phyloP scores from a whole-genome alignment of 1,140 invertebrate genomes.

The Leptinotarsa texana region DNA sequence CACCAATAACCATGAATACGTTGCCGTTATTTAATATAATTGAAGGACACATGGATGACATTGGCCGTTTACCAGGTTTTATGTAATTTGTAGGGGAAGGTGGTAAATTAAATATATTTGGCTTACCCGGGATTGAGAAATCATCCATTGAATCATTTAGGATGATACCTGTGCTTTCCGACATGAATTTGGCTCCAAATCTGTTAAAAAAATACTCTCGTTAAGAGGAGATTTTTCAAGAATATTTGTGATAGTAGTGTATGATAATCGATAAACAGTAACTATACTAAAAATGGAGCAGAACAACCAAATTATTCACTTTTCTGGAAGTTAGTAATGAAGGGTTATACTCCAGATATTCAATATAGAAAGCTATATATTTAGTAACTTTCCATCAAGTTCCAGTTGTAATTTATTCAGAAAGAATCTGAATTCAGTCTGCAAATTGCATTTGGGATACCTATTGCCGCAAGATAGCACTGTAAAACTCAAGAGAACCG shows the following conservation, averaged over 20 bases:
- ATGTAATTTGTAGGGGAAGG: conserved; percentile 84
- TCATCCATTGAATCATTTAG: conserved; percentile 97
- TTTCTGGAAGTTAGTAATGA: no score
- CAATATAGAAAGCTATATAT: no score
- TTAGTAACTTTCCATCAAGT: no score
- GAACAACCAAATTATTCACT: no score
- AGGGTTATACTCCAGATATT: no score
- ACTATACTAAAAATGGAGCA: no score
- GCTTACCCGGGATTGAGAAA: conserved; percentile 82
- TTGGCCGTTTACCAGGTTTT: conserved; percentile 75
- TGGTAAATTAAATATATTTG: conserved; percentile 76
- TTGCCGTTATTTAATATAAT: conserved; percentile 74
- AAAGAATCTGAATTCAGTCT: no score
- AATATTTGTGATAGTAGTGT: not conserved
- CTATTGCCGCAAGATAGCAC: no score
- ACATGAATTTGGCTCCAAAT: conserved; percentile 74
- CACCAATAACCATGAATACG: conserved; percentile 76
- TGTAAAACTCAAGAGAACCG: no score
- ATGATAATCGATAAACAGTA: no score
- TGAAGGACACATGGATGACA: conserved; percentile 89
- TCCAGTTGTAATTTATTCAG: no score
- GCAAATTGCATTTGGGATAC: no score
- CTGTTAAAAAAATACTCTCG: conserved; percentile 57
- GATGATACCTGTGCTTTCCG: conserved; percentile 83
- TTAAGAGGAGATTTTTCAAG: not conserved